Evolutionary conservation across 1,140 invertebrate genomes (phyloP).

Genomic region (Nomia melanderi): DNA sequence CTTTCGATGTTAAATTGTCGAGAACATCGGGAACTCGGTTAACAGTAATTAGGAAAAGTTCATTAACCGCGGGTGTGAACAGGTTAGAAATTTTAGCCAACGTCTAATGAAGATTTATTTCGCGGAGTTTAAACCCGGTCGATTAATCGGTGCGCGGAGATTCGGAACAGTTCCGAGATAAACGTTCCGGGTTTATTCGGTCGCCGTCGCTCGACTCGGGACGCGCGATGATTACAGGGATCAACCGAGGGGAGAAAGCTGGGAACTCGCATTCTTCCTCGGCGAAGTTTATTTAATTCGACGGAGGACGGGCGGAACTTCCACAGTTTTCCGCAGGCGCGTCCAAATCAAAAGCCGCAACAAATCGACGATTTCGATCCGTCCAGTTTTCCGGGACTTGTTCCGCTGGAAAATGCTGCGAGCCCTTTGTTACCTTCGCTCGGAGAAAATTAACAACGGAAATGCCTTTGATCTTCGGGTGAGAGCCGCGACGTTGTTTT

Average conservation of each 20-base stretch:
- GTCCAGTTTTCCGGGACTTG: constrained; percentile 2
- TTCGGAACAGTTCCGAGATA: constrained; percentile 22
- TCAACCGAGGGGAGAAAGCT: background rate
- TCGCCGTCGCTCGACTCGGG: background rate
- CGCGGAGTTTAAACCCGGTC: constrained; percentile 24
- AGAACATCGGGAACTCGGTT: background rate
- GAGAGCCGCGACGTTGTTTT: too few species aligned
- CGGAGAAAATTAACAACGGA: constrained; percentile 17
- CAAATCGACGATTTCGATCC: background rate
- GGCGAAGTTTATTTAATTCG: constrained; percentile 8
- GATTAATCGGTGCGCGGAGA: constrained; percentile 24
- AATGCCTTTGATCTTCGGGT: constrained; percentile 10
- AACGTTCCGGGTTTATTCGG: constrained; percentile 6
- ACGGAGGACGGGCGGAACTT: background rate
- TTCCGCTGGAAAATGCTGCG: background rate
- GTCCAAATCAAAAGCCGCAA: background rate
- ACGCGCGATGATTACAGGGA: constrained; percentile 1
- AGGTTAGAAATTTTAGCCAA: constrained; percentile 28
- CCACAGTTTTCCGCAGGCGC: background rate
- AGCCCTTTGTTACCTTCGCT: background rate
- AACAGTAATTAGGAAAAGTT: constrained; percentile 14
- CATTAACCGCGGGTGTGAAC: constrained; percentile 11
- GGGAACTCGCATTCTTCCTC: background rate
- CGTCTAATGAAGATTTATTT: constrained; percentile 42
- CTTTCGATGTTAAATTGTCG: background rate